Percentiles rank a stretch among this genome's conserved stretches.
Conservation (phyloP, 2,888 invertebrate species). For the Polymixis lichenea region DNA sequence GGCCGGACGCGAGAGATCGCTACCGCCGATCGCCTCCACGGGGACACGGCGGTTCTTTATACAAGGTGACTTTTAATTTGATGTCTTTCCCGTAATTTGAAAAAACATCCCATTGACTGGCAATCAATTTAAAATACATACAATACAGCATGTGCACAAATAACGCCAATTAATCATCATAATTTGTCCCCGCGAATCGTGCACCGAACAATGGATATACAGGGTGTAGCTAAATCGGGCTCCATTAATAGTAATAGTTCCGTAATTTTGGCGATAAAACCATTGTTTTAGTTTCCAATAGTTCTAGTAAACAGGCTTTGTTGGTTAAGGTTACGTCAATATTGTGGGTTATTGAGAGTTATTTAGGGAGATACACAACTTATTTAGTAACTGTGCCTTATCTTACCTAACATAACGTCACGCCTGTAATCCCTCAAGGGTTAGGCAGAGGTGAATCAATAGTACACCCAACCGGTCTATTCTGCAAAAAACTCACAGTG, state of each 20-base stretch:
- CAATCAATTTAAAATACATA: constrained; percentile 46
- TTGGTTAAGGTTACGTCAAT: constrained; percentile 6
- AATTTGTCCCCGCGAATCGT: constrained; percentile 50
- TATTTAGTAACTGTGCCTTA: background rate
- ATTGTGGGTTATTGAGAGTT: background rate
- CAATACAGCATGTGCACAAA: constrained; percentile 46
- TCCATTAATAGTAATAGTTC: constrained; percentile 26
- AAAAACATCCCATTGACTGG: background rate
- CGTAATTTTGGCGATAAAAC: constrained; percentile 14
- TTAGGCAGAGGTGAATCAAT: background rate
- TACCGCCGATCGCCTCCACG: no score
- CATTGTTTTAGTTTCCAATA: constrained; percentile 32
- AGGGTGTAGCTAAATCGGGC: constrained; percentile 34
- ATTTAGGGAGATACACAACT: background rate
- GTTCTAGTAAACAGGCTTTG: constrained; percentile 12
- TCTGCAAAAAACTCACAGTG: no score
- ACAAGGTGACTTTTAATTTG: no score
- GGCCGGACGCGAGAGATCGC: no score
- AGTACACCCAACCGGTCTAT: background rate
- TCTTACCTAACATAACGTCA: background rate
- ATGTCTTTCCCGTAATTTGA: no score
- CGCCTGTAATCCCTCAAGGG: background rate
- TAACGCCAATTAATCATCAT: constrained; percentile 57
- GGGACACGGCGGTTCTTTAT: no score
- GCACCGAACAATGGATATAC: constrained; percentile 33